Conservation (phyloP, 1,140 invertebrate species). For the Subanguina moxae region DNA sequence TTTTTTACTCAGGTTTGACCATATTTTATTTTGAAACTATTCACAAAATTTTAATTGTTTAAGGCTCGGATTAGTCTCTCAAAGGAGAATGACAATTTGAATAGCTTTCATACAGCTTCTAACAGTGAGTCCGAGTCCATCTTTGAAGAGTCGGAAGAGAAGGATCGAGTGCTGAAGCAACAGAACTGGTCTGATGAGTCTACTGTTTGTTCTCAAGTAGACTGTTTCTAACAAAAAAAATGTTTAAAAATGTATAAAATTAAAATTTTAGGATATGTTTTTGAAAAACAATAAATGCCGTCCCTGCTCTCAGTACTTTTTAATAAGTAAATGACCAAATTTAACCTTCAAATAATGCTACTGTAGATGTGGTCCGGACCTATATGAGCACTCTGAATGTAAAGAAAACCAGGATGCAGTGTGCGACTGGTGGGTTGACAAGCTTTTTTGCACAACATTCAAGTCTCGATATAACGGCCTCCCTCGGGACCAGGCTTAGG, state of each 20-base stretch:
- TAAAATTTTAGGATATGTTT: slow-evolving; percentile 9
- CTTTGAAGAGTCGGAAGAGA: neutral
- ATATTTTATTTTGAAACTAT: too few species aligned
- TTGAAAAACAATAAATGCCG: slow-evolving; percentile 11
- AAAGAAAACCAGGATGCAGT: slow-evolving; percentile 17
- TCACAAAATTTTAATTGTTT: too few species aligned
- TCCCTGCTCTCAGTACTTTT: slow-evolving; percentile 3
- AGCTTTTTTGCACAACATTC: too few species aligned
- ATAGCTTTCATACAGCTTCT: too few species aligned
- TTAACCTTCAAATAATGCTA: neutral
- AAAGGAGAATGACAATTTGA: too few species aligned
- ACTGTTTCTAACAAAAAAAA: too few species aligned
- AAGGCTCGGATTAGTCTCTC: too few species aligned
- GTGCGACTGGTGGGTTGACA: slow-evolving; percentile 21
- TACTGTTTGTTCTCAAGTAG: neutral
- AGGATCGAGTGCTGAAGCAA: neutral
- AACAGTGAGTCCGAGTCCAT: too few species aligned
- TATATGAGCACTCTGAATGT: slow-evolving; percentile 23
- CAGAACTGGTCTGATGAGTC: slow-evolving; percentile 2
- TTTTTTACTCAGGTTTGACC: too few species aligned
- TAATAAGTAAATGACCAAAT: slow-evolving; percentile 7
- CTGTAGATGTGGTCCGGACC: slow-evolving; percentile 20
- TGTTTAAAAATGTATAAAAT: too few species aligned
- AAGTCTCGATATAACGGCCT: too few species aligned
- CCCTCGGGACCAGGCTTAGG: too few species aligned